phyloP scores from a whole-genome alignment of 1,140 invertebrate species.

The Achroia grisella region DNA sequence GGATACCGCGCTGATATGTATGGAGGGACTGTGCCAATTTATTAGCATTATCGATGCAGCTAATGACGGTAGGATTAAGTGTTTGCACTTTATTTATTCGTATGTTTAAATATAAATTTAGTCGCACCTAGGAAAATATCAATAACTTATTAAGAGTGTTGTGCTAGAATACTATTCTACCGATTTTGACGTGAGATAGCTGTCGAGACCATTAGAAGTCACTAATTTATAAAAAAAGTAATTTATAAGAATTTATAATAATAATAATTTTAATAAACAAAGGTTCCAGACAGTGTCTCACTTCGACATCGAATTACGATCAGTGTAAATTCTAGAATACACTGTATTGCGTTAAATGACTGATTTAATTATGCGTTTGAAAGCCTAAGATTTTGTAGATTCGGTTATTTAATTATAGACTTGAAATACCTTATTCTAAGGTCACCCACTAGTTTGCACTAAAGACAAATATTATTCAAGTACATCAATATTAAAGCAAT shows the following conservation, averaged over 20 bases:
- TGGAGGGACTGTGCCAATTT: constrained; percentile 66
- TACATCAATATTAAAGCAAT: constrained; percentile 66
- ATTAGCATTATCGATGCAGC: constrained; percentile 56
- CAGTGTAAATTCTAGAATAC: constrained; percentile 70
- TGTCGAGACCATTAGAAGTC: constrained; percentile 57
- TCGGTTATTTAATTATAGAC: constrained; percentile 61
- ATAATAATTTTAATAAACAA: constrained; percentile 55
- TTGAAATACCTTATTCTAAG: constrained; percentile 59
- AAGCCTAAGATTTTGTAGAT: constrained; percentile 69
- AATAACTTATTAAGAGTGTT: constrained; percentile 73
- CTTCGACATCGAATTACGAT: constrained; percentile 62
- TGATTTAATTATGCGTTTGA: constrained; percentile 74
- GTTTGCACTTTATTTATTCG: constrained; percentile 73
- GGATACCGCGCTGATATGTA: constrained; percentile 28
- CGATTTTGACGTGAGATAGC: constrained; percentile 65
- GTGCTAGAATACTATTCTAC: constrained; percentile 66
- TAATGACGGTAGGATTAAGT: constrained; percentile 63
- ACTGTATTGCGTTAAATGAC: constrained; percentile 73
- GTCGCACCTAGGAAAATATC: constrained; percentile 72
- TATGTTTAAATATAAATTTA: constrained; percentile 70
- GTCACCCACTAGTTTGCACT: constrained; percentile 68
- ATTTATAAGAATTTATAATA: constrained; percentile 70
- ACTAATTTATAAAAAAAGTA: constrained; percentile 61
- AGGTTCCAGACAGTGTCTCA: constrained; percentile 55
- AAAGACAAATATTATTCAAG: constrained; percentile 47